These are phyloP conservation scores for Threskiornis aethiopicus DNA, from an alignment of 2,797 vertebrate species.

Conservation along the genomic window DNA sequence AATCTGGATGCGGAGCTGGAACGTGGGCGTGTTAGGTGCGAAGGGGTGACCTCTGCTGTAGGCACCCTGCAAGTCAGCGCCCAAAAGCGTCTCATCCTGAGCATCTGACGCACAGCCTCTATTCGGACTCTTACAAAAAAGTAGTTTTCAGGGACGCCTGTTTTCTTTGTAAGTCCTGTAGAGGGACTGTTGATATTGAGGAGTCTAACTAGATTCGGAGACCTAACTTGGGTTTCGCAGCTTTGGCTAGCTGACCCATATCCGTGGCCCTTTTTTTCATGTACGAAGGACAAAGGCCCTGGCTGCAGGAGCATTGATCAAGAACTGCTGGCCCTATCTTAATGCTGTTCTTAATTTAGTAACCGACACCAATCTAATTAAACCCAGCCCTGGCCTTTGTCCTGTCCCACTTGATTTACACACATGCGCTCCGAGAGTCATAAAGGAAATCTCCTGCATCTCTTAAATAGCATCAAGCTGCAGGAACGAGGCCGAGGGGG, in stretches of 20 bases:
- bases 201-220: not conserved
- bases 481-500: not conserved
- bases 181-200: not conserved
- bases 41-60: not conserved
- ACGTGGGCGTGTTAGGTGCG: not conserved
- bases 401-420: not conserved
- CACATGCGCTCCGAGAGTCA: accelerated
- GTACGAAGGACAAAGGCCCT: not conserved
- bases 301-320: not conserved
- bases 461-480: not conserved
- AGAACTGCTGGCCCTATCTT: not conserved
- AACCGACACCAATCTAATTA: not conserved
- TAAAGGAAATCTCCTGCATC: not conserved
- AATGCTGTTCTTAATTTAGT: not conserved
- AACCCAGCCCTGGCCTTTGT: not conserved
- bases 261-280: not conserved
- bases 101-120: not conserved
- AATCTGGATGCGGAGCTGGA: not conserved
- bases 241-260: not conserved
- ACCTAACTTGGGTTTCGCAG: not conserved
- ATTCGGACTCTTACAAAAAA: not conserved
- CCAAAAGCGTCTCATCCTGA: not conserved
- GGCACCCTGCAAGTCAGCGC: not conserved
- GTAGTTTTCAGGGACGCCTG: not conserved
- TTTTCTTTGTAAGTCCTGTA: not conserved